Base-by-base conservation (phyloP, 2,888 invertebrate species). In the Apodemia duryi region DNA sequence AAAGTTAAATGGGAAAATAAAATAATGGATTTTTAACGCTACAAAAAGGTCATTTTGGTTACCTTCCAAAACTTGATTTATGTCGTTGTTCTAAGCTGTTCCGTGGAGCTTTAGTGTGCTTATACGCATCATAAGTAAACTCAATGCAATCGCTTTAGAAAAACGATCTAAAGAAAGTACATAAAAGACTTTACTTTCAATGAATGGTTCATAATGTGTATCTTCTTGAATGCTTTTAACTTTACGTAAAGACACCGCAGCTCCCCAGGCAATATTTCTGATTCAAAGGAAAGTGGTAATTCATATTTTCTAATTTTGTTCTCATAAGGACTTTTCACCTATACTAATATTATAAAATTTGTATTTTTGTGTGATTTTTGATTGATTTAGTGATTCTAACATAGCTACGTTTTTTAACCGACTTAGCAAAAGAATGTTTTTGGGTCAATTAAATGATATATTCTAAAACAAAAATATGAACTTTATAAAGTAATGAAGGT, bases 101-200 rank as follows among this genome's bases (percentile, higher is more conserved):
- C 54, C 13, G 54, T 57, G 29, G 32, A 29, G 32, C 11, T 57
- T 57, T 32, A 57, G 9, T 57, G 29, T 57, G 54, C 6, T 57
- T 57, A 43, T 11, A 54, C 28, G 57, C 57, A 32, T 32, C 57
- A 60, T 13, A 60, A 60, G 57, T 13, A 35, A 32, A 60, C 57
- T 60, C 29, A 60, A 60, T n/a, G 57, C 57, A 60, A 60, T 32
- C 57, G 57, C 57, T 60, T 54, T 60, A 60, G 57, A 60, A 60
- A 60, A 32, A 60, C 57, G 6, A 13, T 60, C 57, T 60, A 60
- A 60, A 60, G 57, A 60, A 32, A 13, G 57, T 6, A 60, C 13
- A 60, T 54, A 60, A 60, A 51, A 60, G 57, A 32, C 32, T 57
- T 57, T 60, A 60, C 57, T n/a, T 60, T 60, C 57, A 60, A 60